Evolutionary conservation across 2,113 vertebrate genomes (phyloP).

Genomic region (Syngnathus scovelli): DNA sequence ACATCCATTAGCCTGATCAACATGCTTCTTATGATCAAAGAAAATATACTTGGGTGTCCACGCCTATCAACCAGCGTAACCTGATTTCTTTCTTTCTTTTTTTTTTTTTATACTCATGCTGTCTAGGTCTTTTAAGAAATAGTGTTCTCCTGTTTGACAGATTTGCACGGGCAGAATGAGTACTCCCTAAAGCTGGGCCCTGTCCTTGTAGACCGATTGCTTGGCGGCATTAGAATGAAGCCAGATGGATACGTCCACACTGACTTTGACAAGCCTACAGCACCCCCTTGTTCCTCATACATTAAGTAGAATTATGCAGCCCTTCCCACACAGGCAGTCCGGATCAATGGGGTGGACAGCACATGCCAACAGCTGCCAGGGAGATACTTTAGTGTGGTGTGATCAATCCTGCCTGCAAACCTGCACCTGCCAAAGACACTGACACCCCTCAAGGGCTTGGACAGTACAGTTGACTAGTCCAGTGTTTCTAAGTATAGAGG

Average conservation of each 20-base stretch:
- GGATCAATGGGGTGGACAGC: constrained; percentile 58
- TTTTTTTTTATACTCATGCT: constrained; percentile 8
- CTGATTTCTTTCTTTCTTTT: constrained; percentile 12
- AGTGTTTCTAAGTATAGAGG: constrained; percentile 15
- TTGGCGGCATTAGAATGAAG: constrained; percentile 51
- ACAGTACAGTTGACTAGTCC: constrained; percentile 44
- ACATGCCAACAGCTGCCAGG: constrained; percentile 58
- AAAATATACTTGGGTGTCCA: neutral
- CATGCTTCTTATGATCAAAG: neutral
- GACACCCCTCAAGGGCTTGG: constrained; percentile 29
- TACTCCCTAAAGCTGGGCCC: constrained; percentile 38
- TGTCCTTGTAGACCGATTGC: constrained; percentile 46
- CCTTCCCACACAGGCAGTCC: constrained; percentile 49
- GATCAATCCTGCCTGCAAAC: constrained; percentile 52
- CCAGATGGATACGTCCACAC: constrained; percentile 45
- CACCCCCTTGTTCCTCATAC: constrained; percentile 52
- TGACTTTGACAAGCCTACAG: constrained; percentile 45
- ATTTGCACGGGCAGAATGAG: constrained; percentile 52
- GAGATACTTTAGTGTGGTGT: constrained; percentile 50
- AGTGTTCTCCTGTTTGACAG: constrained; percentile 41
- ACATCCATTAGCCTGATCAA: neutral
- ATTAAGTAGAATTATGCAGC: constrained; percentile 69
- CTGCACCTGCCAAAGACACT: constrained; percentile 43
- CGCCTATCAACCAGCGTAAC: neutral
- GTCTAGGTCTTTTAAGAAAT: constrained; percentile 41